Conservation (phyloP, 2,113 vertebrate species). For the Pristiophorus japonicus region DNA sequence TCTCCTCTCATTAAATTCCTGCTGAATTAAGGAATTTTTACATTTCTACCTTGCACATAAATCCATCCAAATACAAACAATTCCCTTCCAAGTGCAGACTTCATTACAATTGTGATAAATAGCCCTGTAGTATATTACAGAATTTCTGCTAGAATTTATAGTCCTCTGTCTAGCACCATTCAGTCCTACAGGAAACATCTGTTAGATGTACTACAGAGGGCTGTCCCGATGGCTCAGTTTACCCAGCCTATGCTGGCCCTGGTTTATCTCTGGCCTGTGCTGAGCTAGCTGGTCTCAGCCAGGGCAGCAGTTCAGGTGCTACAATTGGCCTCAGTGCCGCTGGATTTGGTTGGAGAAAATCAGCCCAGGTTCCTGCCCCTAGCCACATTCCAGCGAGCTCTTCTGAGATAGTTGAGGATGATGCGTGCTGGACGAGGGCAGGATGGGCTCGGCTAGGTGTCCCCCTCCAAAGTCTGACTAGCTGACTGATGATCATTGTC, state of each 20-base stretch:
- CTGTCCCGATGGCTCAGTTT: not conserved
- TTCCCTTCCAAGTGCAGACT: not conserved
- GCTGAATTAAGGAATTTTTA: constrained; percentile 1
- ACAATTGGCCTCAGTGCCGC: not conserved
- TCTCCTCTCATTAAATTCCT: constrained; percentile 14
- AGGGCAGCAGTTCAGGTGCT: not conserved
- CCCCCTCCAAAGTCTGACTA: not conserved
- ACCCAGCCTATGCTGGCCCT: not conserved
- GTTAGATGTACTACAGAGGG: not conserved
- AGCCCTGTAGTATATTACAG: not conserved
- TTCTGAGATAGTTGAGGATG: not conserved
- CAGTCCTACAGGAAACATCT: not conserved
- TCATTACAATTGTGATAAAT: constrained; percentile 19
- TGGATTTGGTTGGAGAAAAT: not conserved
- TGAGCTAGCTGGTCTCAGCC: too few species aligned
- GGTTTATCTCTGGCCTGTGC: not conserved
- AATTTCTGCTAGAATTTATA: not conserved
- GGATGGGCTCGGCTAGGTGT: not conserved
- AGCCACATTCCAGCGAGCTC: not conserved
- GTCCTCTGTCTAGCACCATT: not conserved
- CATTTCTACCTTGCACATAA: constrained; percentile 7
- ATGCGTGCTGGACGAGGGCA: not conserved
- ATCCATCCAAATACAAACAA: constrained; percentile 16
- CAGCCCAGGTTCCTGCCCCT: not conserved
- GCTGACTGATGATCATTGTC: not conserved